These are phyloP conservation scores for Pseudochirops cupreus DNA, from an alignment of 2,797 vertebrate species.

Conservation along the genomic window DNA sequence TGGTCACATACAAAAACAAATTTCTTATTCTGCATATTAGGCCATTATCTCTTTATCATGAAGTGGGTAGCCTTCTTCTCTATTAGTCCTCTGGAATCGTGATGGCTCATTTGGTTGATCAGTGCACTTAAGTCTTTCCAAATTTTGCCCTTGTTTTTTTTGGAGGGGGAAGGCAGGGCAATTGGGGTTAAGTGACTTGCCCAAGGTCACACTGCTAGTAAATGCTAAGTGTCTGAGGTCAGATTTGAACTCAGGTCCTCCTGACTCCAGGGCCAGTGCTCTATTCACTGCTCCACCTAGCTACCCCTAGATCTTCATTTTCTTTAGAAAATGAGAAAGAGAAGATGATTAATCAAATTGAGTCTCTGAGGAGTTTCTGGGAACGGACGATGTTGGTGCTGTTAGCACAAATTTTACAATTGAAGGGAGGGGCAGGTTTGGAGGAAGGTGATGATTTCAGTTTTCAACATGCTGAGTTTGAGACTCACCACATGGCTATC, in stretches of 20 bases:
- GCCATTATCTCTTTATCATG: neutral
- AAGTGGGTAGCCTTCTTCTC: neutral
- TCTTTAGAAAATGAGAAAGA: neutral
- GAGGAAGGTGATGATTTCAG: neutral
- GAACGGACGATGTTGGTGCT: neutral
- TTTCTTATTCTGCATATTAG: neutral
- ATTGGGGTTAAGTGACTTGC: too few relatives aligned
- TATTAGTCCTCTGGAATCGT: neutral
- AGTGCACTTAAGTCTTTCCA: neutral
- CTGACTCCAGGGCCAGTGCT: too few relatives aligned
- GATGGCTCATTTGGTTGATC: neutral
- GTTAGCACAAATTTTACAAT: neutral
- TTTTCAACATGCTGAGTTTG: neutral
- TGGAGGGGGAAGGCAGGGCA: too few relatives aligned
- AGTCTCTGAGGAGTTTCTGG: neutral
- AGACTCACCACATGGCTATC: neutral
- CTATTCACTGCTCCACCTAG: too few relatives aligned
- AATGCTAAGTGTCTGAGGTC: too few relatives aligned
- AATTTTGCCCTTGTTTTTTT: neutral
- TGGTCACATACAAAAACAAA: neutral
- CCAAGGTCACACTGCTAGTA: too few relatives aligned
- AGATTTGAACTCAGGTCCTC: too few relatives aligned
- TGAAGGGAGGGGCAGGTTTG: neutral
- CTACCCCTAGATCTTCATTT: neutral
- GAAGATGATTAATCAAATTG: neutral